Conservation (phyloP, 2,113 vertebrate genomes). For the Peromyscus maniculatus region DNA sequence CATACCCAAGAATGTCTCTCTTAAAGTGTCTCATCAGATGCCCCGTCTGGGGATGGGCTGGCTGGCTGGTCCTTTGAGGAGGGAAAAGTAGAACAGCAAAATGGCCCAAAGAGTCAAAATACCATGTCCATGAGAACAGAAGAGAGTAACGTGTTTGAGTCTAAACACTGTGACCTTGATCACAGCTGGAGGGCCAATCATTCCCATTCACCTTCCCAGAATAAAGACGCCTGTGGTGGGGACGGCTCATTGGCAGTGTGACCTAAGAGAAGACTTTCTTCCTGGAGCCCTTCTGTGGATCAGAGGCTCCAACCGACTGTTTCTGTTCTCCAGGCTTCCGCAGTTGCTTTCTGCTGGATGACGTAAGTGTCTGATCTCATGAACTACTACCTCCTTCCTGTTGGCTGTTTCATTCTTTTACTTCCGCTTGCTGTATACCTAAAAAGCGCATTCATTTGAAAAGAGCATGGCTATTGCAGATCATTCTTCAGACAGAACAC, state of each 20-base stretch:
- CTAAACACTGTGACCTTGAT: background rate
- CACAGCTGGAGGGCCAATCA: no score
- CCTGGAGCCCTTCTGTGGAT: background rate
- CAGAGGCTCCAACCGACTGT: background rate
- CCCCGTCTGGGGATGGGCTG: background rate
- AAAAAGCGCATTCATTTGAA: background rate
- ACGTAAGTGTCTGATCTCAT: background rate
- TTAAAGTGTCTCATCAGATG: background rate
- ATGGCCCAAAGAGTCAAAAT: background rate
- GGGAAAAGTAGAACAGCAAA: background rate
- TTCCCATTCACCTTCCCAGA: background rate
- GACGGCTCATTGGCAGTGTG: background rate
- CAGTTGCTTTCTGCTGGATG: background rate
- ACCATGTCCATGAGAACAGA: no score
- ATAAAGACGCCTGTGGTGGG: background rate
- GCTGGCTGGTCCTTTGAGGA: background rate
- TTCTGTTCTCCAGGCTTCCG: background rate
- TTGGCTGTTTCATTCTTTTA: background rate
- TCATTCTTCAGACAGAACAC: background rate
- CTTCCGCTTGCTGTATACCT: background rate
- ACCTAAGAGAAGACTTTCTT: background rate
- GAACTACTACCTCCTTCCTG: background rate
- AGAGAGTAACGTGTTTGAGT: background rate
- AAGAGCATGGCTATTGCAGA: background rate
- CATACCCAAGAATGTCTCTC: background rate